Conservation (phyloP, 2,888 invertebrate genomes). For the Tinea trinotella region DNA sequence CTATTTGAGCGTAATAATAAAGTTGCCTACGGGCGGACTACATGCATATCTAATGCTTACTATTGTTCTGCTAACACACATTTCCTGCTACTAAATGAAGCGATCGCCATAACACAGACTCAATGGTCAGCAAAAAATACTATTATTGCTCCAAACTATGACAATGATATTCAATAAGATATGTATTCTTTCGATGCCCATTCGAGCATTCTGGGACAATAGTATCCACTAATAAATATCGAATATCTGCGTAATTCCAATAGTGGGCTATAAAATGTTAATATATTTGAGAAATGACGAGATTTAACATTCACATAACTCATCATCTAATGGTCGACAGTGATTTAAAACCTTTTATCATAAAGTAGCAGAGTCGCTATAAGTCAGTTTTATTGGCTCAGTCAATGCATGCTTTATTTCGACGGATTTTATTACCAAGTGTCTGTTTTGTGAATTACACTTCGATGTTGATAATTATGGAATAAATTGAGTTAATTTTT, state of each 20-base stretch:
- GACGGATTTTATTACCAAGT: slow-evolving; percentile 52
- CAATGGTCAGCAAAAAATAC: slow-evolving; percentile 64
- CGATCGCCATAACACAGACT: slow-evolving; percentile 58
- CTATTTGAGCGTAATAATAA: slow-evolving; percentile 14
- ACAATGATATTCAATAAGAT: slow-evolving; percentile 49
- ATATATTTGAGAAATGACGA: slow-evolving; percentile 64
- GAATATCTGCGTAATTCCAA: slow-evolving; percentile 54
- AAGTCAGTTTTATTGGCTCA: slow-evolving; percentile 68
- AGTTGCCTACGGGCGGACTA: slow-evolving; percentile 24
- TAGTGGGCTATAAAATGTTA: slow-evolving; percentile 64
- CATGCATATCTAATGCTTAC: slow-evolving; percentile 65
- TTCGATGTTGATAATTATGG: slow-evolving; percentile 32
- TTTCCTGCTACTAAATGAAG: slow-evolving; percentile 63
- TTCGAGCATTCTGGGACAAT: slow-evolving; percentile 35
- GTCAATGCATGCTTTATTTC: slow-evolving; percentile 57
- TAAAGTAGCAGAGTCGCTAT: slow-evolving; percentile 65
- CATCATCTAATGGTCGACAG: slow-evolving; percentile 69
- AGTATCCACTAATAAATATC: slow-evolving; percentile 50
- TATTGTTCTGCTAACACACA: slow-evolving; percentile 52
- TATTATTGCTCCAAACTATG: slow-evolving; percentile 56
- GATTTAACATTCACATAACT: slow-evolving; percentile 62
- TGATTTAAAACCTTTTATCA: slow-evolving; percentile 71
- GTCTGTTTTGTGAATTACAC: slow-evolving; percentile 40
- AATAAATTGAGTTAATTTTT: neutral
- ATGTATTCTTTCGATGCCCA: slow-evolving; percentile 38